Conservation (phyloP, 2,113 vertebrate species). For the Colistium nudipinnis region DNA sequence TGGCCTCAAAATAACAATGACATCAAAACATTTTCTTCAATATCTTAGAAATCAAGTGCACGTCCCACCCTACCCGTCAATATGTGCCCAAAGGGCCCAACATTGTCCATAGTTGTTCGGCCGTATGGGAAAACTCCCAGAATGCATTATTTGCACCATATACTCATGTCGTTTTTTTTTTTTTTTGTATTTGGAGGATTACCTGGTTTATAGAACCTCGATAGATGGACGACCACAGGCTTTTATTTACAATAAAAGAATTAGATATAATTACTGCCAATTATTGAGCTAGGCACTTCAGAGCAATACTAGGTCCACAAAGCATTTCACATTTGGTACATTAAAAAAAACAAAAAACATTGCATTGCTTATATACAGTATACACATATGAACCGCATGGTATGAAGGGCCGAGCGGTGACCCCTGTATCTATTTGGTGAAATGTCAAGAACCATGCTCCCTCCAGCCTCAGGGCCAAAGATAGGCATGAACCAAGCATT, state of each 20-base stretch:
- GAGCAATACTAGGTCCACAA: no score
- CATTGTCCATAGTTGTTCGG: not conserved
- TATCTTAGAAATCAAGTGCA: not conserved
- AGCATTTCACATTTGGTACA: no score
- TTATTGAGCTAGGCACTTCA: no score
- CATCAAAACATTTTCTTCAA: not conserved
- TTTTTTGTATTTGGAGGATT: not conserved
- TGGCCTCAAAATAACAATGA: not conserved
- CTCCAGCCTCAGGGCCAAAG: not conserved
- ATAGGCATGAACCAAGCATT: constrained; percentile 30
- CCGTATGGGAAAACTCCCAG: not conserved
- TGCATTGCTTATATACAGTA: no score
- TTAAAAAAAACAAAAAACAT: no score
- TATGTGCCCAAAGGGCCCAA: not conserved
- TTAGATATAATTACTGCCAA: no score
- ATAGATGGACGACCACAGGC: no score
- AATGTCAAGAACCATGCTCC: constrained; percentile 3
- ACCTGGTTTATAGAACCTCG: not conserved
- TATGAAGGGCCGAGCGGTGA: not conserved
- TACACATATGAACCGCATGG: not conserved
- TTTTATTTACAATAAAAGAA: no score
- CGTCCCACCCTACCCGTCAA: not conserved
- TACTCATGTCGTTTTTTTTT: not conserved
- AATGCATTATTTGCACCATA: not conserved
- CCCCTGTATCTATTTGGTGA: not conserved